Evolutionary conservation across 2,797 vertebrate species (phyloP), one percentile per base, ranked within the genome.

Genomic region (Percopsis omiscomaycus): DNA sequence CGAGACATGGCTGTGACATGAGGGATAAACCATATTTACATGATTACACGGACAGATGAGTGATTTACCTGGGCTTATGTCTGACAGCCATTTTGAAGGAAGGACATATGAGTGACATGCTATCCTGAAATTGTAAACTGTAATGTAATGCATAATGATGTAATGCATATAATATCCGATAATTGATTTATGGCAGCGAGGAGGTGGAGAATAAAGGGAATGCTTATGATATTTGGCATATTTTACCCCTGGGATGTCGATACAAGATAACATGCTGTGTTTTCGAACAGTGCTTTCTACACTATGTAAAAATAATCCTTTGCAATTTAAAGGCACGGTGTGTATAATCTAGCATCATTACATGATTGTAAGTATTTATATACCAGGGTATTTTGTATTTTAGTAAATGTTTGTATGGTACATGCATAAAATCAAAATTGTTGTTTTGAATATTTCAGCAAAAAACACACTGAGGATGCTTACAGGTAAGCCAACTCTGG

Each of bases 21-120:
- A 91, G 77, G 67, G 81, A 83, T 88, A 83, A 81, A 80, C 45
- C 68, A 71, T 70, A 92, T 92, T 89, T 91, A 84, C 89, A 91
- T 91, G 87, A 92, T 91, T 91, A 87, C 85, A 78, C 70, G 69
- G 84, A 88, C 89, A 90, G 87, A 84, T 91, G 88, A 91, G 81
- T 88, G 88, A 91, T 91, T 90, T 89, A 85, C 85, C 81, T 86
- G 77, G 47, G 70, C 79, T 78, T 69, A 50, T 75, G 85, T 81
- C 77, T 91, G 88, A 92, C 88, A 92, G 84, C 79, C 77, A 52
- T 81, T 85, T 83, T 83, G 73, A 77, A 86, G 78, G 75, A 84
- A 80, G 73, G 75, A 82, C 69, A 69, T 77, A 70, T 84, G 77
- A 89, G 74, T 80, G 77, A 76, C 82, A 75, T 80, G 75, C 72